phyloP scores from a whole-genome alignment of 2,888 invertebrate species.

The Ischnus inquisitorius region DNA sequence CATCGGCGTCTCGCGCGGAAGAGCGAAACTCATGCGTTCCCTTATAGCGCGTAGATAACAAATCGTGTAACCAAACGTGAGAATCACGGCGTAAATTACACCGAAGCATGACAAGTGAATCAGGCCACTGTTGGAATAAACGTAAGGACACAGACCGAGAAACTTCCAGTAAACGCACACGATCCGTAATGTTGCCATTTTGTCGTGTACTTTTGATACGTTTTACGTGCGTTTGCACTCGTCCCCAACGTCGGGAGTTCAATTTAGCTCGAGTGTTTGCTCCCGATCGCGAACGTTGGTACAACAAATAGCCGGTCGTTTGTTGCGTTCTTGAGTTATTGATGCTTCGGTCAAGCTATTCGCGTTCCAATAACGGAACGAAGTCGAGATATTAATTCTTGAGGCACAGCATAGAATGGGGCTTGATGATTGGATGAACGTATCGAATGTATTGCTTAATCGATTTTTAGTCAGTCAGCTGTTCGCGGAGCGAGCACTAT shows the following conservation, averaged over 20 bases:
- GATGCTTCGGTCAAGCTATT: background rate
- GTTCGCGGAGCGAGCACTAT: background rate
- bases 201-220: background rate
- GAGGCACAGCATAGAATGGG: background rate
- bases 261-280: conserved; percentile 16
- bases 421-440: background rate
- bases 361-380: background rate
- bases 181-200: conserved; percentile 24
- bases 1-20: conserved; percentile 40
- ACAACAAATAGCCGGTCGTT: conserved; percentile 3
- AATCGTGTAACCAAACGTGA: conserved; percentile 14
- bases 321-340: conserved; percentile 15
- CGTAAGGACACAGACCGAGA: conserved; percentile 53
- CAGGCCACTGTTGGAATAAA: background rate
- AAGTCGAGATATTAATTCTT: background rate
- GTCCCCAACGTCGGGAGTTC: background rate
- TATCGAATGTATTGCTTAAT: background rate
- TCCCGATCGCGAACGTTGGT: conserved; percentile 4
- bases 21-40: conserved; percentile 6
- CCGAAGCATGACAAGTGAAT: conserved; percentile 31
- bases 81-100: conserved; percentile 14
- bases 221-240: background rate
- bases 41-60: background rate
- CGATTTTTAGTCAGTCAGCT: background rate
- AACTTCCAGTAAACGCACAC: conserved; percentile 46